Base-by-base conservation (phyloP, 2,797 vertebrate genomes). In the Novumbra hubbsi region DNA sequence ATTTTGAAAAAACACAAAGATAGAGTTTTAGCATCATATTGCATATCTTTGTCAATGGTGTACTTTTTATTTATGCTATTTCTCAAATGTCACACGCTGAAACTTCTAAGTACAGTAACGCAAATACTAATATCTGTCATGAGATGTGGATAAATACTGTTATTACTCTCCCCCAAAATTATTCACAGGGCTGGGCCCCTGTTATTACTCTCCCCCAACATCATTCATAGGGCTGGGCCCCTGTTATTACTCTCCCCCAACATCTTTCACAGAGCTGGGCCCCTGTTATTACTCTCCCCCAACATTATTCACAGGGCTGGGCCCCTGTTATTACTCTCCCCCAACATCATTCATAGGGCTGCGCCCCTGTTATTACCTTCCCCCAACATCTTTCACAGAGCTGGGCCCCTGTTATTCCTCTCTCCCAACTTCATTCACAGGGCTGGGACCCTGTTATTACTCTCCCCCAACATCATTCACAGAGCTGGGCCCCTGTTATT, bases 61-160 rank as follows among this genome's bases (percentile, higher is more conserved):
- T 16, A 2, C 27, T 64, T 49, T 28, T 49, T 69, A 15, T 30
- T 5, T 30, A 32, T 5, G 28, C 21, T 5, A 68, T 68, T 68
- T 48, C 30, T 27, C 65, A 68, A 30, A 62, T 62, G 24, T 63
- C 63, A 65, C 63, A 30, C 17, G 14, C 28, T 30, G 28, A 28
- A 19, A 65, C 30, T 30, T 16, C 15, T 32, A 65, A 34, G 16
- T 17, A 65, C 63, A 17, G 63, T 17, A 34, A 30, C 34, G 66
- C 80, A 78, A 80, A 84, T 78, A 73, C 82, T 83, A 85, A 86
- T 81, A 49, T 70, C 75, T 64, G 50, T 65, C 8, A 65, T 65
- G 45, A 72, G 73, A 81, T 79, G 88, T 71, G 79, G 77, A 86
- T 78, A 79, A 86, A 77, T 66, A n/a, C 50, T 83, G 81, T 82